Evolutionary conservation across 2,113 vertebrate genomes (phyloP).

Genomic region (Toxotes chatareus): DNA sequence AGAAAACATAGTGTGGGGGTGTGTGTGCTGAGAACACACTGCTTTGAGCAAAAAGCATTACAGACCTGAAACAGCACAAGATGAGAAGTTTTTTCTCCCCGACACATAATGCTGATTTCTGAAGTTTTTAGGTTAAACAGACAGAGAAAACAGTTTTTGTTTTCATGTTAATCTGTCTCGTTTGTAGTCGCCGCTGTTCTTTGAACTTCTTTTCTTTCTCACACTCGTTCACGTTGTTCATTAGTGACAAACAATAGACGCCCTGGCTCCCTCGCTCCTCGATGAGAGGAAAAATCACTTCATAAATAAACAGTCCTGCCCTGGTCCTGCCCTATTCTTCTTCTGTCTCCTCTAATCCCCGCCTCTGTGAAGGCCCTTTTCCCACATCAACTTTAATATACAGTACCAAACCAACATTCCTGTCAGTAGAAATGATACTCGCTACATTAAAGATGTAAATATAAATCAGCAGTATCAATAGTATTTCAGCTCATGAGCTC

Average conservation of each 20-base stretch:
- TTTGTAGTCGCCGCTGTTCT: conserved; percentile 56
- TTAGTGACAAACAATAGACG: conserved; percentile 61
- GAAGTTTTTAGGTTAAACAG: conserved; percentile 39
- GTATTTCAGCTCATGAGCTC: background rate
- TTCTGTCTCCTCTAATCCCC: conserved; percentile 14
- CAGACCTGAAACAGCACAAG: conserved; percentile 20
- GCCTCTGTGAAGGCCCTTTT: conserved; percentile 20
- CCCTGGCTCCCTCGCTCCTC: conserved; percentile 55
- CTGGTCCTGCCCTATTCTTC: conserved; percentile 23
- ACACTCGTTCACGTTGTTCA: conserved; percentile 79
- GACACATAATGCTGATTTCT: conserved; percentile 31
- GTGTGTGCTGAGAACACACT: conserved; percentile 41
- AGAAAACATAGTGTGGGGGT: conserved; percentile 28
- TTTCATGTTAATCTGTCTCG: conserved; percentile 52
- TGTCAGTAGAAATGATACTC: background rate
- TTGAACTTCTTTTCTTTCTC: conserved; percentile 58
- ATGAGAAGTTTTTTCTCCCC: background rate
- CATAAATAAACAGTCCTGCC: conserved; percentile 77
- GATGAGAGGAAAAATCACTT: conserved; percentile 64
- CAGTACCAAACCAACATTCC: background rate
- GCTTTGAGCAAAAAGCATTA: conserved; percentile 47
- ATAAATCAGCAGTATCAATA: background rate
- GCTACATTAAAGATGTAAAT: background rate
- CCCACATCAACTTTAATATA: conserved; percentile 13
- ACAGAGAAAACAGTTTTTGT: conserved; percentile 43